These are phyloP conservation scores for Chymomyza costata DNA, from an alignment of 1,140 invertebrate genomes.

Conservation along the genomic window DNA sequence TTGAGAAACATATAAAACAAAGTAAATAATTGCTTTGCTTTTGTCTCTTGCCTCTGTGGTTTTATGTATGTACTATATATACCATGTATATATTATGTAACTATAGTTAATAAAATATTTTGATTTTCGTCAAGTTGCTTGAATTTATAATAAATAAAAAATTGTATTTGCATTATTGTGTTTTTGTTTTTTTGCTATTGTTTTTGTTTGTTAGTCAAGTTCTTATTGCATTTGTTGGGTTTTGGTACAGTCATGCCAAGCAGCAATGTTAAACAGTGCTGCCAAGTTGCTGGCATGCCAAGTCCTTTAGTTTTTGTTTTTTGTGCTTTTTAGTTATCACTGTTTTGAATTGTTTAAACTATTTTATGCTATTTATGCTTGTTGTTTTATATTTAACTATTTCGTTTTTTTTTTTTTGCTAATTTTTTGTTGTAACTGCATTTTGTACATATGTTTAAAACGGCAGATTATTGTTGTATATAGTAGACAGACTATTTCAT, in stretches of 20 bases:
- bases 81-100: too few species aligned
- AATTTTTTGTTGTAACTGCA: conserved; percentile 13
- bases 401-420: conserved; percentile 14
- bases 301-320: too few species aligned
- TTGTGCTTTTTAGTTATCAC: too few species aligned
- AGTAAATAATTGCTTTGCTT: conserved; percentile 3
- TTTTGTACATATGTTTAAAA: conserved; percentile 40
- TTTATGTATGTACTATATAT: too few species aligned
- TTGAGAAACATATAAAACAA: conserved; percentile 15
- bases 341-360: too few species aligned
- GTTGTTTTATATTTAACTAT: conserved; percentile 36
- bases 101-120: conserved; percentile 25
- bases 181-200: conserved; percentile 12
- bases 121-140: conserved; percentile 1
- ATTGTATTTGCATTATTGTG: conserved; percentile 16
- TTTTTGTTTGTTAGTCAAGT: neutral
- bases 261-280: too few species aligned
- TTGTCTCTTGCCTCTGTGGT: conserved; percentile 32
- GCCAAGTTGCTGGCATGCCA: too few species aligned
- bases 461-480: conserved; percentile 40
- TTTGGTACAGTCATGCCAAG: too few species aligned
- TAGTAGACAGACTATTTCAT: conserved; percentile 51
- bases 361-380: conserved; percentile 10
- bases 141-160: conserved; percentile 1
- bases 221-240: conserved; percentile 4